These are phyloP conservation scores for Myotis yumanensis DNA, from an alignment of 2,113 vertebrate species.

Conservation along the genomic window DNA sequence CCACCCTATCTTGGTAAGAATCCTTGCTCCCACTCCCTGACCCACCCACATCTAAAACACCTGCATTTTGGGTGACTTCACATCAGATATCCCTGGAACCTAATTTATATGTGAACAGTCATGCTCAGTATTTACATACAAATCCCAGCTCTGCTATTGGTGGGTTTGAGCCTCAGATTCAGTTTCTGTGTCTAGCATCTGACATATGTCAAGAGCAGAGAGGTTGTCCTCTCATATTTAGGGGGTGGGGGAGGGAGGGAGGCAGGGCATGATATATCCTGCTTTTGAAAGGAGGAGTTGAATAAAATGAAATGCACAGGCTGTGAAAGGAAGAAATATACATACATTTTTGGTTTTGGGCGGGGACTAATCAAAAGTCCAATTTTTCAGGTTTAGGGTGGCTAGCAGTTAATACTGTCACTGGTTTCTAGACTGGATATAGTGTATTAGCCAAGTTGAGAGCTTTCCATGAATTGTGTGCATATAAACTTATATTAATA, in stretches of 20 bases:
- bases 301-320: neutral
- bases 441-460: neutral
- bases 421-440: neutral
- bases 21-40: neutral
- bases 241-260: no score
- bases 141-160: neutral
- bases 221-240: neutral
- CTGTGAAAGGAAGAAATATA: neutral
- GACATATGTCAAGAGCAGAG: no score
- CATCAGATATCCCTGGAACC: neutral
- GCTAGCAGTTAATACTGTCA: neutral
- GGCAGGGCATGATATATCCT: neutral
- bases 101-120: neutral
- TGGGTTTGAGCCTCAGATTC: neutral
- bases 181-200: neutral
- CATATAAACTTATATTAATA: neutral
- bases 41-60: neutral
- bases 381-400: neutral
- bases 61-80: neutral
- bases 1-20: conserved; percentile 2
- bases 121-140: neutral
- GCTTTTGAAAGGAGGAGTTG: neutral
- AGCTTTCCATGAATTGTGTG: neutral
- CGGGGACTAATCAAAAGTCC: neutral
- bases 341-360: neutral